Conservation (phyloP, 1,140 invertebrate species). For the Lerema accius region DNA sequence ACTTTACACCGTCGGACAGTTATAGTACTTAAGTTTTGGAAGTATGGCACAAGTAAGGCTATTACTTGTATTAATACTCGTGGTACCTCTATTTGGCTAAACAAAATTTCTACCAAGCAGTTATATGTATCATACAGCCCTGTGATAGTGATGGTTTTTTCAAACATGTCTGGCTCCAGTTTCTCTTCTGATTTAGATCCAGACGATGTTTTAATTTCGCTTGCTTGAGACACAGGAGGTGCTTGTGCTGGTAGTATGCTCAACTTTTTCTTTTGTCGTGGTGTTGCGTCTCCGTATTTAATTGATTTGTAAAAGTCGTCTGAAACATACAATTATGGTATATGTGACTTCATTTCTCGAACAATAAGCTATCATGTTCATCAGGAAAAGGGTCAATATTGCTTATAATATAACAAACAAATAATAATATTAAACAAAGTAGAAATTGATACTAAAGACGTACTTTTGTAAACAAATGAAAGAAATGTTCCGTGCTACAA, state of each 20-base stretch:
- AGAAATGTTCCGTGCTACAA: too few species aligned
- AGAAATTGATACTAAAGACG: too few species aligned
- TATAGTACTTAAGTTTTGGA: slow-evolving; percentile 47
- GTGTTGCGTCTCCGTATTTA: slow-evolving; percentile 32
- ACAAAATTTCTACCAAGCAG: slow-evolving; percentile 45
- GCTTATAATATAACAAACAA: too few species aligned
- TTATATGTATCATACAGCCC: slow-evolving; percentile 46
- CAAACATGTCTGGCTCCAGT: not conserved
- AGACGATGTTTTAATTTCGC: slow-evolving; percentile 13
- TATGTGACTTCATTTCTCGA: not conserved
- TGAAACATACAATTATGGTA: slow-evolving; percentile 27
- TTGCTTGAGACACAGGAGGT: slow-evolving; percentile 1
- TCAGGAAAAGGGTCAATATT: too few species aligned
- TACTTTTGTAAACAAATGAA: too few species aligned
- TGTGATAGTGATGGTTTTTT: slow-evolving; percentile 28
- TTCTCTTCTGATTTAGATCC: slow-evolving; percentile 3
- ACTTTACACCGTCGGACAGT: slow-evolving; percentile 42
- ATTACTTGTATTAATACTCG: slow-evolving; percentile 47
- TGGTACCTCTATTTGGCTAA: slow-evolving; percentile 44
- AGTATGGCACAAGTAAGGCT: slow-evolving; percentile 40
- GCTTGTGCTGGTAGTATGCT: slow-evolving; percentile 24
- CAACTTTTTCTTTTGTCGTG: slow-evolving; percentile 33
- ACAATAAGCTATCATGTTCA: too few species aligned
- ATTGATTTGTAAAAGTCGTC: slow-evolving; percentile 40
- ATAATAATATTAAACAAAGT: too few species aligned